A percentile compares a stretch with the other conserved stretches of the same genome.
Conservation (phyloP, 2,797 vertebrate species). For the Sorex maritimensis region DNA sequence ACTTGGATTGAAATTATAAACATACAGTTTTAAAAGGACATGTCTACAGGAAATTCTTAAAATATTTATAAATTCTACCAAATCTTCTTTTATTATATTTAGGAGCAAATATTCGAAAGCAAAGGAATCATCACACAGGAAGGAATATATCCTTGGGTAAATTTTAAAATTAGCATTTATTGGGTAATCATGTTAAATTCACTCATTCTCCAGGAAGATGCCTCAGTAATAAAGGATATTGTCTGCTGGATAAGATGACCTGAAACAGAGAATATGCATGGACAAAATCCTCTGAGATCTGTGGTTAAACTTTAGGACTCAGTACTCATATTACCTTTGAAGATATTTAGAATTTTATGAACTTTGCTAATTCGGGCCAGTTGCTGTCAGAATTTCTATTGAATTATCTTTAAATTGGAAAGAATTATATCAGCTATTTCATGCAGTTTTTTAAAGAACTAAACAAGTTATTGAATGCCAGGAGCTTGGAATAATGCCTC, state of each 20-base stretch:
- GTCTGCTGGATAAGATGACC: not conserved
- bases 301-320: not conserved
- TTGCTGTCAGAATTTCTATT: not conserved
- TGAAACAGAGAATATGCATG: not conserved
- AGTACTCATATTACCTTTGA: not conserved
- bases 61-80: slow-evolving; percentile 75
- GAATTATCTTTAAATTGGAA: not conserved
- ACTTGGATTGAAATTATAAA: slow-evolving; percentile 68
- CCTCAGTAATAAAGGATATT: slow-evolving; percentile 41
- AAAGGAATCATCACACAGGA: slow-evolving; percentile 50
- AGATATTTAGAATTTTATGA: not conserved
- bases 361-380: not conserved
- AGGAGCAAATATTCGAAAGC: slow-evolving; percentile 75
- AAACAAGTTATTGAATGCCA: not conserved
- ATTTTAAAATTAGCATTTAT: slow-evolving; percentile 77
- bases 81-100: slow-evolving; percentile 53
- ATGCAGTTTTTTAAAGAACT: not conserved
- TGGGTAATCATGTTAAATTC: slow-evolving; percentile 41
- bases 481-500: not conserved
- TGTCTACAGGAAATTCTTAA: slow-evolving; percentile 48
- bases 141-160: slow-evolving; percentile 73
- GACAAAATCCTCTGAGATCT: not conserved
- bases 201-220: slow-evolving; percentile 27
- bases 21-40: slow-evolving; percentile 66
- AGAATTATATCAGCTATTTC: not conserved